phyloP scores from a whole-genome alignment of 2,888 invertebrate species.

The Parochlus steinenii region DNA sequence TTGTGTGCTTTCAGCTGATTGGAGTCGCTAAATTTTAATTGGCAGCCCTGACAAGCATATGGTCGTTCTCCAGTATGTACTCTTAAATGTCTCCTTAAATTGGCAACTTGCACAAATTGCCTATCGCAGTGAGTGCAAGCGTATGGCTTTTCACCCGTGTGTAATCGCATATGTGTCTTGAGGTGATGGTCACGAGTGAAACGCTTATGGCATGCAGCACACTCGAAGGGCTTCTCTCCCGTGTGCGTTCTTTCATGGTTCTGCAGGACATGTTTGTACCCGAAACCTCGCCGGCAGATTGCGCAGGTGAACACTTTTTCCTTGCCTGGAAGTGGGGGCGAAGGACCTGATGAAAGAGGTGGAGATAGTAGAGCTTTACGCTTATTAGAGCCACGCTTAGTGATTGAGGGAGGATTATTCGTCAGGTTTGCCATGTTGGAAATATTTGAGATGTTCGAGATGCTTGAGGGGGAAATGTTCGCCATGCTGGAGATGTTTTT shows the following conservation, averaged over 20 bases:
- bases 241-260: slow-evolving; percentile 87
- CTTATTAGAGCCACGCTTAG: slow-evolving; percentile 28
- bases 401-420: slow-evolving; percentile 26
- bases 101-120: slow-evolving; percentile 87
- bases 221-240: slow-evolving; percentile 87
- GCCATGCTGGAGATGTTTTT: too few relatives aligned
- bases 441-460: too few relatives aligned
- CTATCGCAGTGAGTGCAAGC: slow-evolving; percentile 82
- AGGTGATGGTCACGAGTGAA: slow-evolving; percentile 87
- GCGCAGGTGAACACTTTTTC: slow-evolving; percentile 82
- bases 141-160: slow-evolving; percentile 88
- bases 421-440: too few relatives aligned
- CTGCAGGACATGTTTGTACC: slow-evolving; percentile 86
- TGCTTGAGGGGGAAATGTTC: too few relatives aligned
- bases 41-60: slow-evolving; percentile 72
- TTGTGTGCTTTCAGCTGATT: slow-evolving; percentile 84
- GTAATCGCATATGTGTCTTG: slow-evolving; percentile 82
- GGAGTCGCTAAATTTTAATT: slow-evolving; percentile 76
- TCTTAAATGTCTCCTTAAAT: slow-evolving; percentile 69
- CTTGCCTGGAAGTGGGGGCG: slow-evolving; percentile 39
- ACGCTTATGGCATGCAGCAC: slow-evolving; percentile 78
- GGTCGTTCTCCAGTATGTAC: slow-evolving; percentile 87
- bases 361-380: slow-evolving; percentile 35
- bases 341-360: slow-evolving; percentile 37
- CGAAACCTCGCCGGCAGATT: slow-evolving; percentile 74